phyloP scores from a whole-genome alignment of 2,113 vertebrate genomes.

The Balaenoptera acutorostrata region DNA sequence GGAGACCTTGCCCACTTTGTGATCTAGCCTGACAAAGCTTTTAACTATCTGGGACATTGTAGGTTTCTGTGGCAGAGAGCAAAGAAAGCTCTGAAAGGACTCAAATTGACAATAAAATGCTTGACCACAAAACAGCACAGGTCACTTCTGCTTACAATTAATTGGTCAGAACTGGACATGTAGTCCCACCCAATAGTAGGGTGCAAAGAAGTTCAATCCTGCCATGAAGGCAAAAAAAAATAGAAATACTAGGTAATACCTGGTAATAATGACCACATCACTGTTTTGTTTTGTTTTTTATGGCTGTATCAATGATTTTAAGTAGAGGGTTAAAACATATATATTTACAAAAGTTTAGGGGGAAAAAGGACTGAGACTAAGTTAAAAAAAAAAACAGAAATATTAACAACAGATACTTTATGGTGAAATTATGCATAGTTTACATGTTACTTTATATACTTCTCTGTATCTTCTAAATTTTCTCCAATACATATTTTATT shows the following conservation, averaged over 20 bases:
- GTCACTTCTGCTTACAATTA: background rate
- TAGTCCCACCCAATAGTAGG: background rate
- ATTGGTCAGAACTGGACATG: background rate
- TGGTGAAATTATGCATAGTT: background rate
- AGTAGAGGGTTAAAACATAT: background rate
- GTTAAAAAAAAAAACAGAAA: background rate
- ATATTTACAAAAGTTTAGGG: background rate
- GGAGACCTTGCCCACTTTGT: background rate
- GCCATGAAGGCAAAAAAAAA: background rate
- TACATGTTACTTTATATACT: background rate
- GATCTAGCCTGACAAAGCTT: background rate
- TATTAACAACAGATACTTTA: background rate
- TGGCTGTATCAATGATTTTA: background rate
- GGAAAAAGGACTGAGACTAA: background rate
- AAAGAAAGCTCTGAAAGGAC: background rate
- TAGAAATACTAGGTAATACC: background rate
- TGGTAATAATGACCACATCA: background rate
- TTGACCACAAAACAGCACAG: background rate
- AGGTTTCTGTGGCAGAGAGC: background rate
- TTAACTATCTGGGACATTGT: background rate
- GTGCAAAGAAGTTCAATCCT: background rate
- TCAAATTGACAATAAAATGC: background rate
- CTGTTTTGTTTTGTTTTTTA: background rate
- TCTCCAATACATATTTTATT: background rate
- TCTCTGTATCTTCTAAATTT: background rate